Evolutionary conservation across 1,140 invertebrate genomes (phyloP), one percentile per base, ranked within the genome.

Genomic region (Drosophila quadrilineata): DNA sequence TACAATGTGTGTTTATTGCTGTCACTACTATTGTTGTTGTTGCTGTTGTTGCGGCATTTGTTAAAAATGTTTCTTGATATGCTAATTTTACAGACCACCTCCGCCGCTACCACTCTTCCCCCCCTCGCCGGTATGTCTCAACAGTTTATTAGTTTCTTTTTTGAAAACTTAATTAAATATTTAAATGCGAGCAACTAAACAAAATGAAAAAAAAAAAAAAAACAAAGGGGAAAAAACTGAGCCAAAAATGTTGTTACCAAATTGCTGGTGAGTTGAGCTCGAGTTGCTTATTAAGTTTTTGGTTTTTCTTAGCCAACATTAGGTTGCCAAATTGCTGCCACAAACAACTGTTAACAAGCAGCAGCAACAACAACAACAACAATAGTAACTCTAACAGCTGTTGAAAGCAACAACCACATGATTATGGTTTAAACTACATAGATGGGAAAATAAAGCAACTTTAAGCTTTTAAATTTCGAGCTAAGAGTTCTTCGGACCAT

Each of bases 171-270:
- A 62, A 67, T 67, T 48, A 67, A 67, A 67, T 67, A 67, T 67
- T 67, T 62, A 67, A 67, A 67, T 67, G 40, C 57, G 64, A 67
- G 40, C 64, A 67, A 62, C 53, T 65, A 65, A n/a, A 57, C 54
- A 36, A 52, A 12, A 19, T 58, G 3, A 48, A 58, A 33, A 12
- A 31, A 8, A 35, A 50, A 3, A 16, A 41, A 54, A 19, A 22
- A 21, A 22, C 52, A 41, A 43, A 26, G 6, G 2, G 3, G 12
- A 12, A 40, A 26, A 52, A 17, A 62, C n/a, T n/a, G 43, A 71
- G 21, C 22, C n/a, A n/a, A n/a, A n/a, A 14, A 35, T 9, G 35
- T 40, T 58, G 74, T 77, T 76, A 70, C 48, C 46, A 68, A 77
- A 76, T 76, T 68, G 54, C 19, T 53, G n/a, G 57, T 28, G 24